phyloP scores from a whole-genome alignment of 2,113 vertebrate species.

The Falcunculus frontatus region DNA sequence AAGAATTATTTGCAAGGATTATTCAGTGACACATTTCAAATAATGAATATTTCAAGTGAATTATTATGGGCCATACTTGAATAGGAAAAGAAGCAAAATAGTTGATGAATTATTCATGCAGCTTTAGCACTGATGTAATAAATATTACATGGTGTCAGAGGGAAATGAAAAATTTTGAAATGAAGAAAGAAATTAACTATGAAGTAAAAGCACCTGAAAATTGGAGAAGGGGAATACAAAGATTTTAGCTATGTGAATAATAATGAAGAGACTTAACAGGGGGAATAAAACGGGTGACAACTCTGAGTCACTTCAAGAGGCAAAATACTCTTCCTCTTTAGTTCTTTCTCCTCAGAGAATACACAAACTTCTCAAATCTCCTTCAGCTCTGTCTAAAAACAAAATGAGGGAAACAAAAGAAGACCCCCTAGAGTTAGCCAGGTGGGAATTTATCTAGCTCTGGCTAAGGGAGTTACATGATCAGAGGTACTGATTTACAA shows the following conservation, averaged over 20 bases:
- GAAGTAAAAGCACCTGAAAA: slow-evolving; percentile 35
- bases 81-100: slow-evolving; percentile 13
- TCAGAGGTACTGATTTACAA: background rate
- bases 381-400: background rate
- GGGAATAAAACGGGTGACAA: background rate
- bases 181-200: slow-evolving; percentile 10
- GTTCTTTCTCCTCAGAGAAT: background rate
- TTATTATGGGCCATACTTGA: background rate
- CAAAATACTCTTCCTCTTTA: background rate
- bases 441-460: background rate
- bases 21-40: background rate
- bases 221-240: background rate
- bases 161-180: slow-evolving; percentile 2
- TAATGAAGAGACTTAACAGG: background rate
- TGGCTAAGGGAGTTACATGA: background rate
- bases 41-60: slow-evolving; percentile 45
- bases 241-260: background rate
- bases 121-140: slow-evolving; percentile 24
- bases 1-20: background rate
- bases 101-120: slow-evolving; percentile 29
- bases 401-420: background rate
- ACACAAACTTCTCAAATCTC: background rate
- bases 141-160: slow-evolving; percentile 40
- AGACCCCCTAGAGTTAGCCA: background rate
- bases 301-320: background rate